phyloP scores from a whole-genome alignment of 2,113 vertebrate species.

The Colistium nudipinnis region DNA sequence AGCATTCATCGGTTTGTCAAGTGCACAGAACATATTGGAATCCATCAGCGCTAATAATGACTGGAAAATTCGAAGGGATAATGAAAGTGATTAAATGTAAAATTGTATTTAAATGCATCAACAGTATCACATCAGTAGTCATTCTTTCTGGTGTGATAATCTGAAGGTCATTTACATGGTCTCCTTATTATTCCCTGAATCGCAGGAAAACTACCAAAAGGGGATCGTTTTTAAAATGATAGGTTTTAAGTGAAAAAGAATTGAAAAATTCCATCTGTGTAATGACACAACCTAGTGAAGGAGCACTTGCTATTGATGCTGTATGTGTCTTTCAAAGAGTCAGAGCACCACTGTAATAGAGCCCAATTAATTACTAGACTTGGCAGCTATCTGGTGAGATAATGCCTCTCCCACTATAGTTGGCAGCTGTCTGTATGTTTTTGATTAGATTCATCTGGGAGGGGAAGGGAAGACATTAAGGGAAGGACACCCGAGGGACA shows the following conservation, averaged over 20 bases:
- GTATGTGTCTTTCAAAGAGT: background rate
- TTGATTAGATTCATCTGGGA: slow-evolving; percentile 43
- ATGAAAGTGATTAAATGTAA: too few relatives aligned
- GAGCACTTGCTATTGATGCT: too few relatives aligned
- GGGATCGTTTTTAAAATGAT: background rate
- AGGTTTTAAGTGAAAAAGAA: background rate
- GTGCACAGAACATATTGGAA: too few relatives aligned
- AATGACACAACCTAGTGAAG: too few relatives aligned
- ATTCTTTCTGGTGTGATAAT: background rate
- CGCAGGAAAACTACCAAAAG: too few relatives aligned
- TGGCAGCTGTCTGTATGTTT: slow-evolving; percentile 55
- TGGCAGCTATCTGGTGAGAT: slow-evolving; percentile 10
- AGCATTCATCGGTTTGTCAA: slow-evolving; percentile 1
- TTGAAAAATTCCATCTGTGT: background rate
- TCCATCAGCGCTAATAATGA: too few relatives aligned
- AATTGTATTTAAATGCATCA: too few relatives aligned
- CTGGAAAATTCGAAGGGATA: background rate
- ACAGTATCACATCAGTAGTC: too few relatives aligned
- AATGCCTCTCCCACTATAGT: slow-evolving; percentile 26
- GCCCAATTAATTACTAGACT: slow-evolving; percentile 29
- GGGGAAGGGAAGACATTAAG: slow-evolving; percentile 37
- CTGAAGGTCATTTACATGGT: background rate
- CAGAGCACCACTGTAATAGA: background rate
- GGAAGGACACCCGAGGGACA: slow-evolving; percentile 54
- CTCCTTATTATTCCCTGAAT: background rate